A percentile compares a stretch with the other conserved stretches of the same genome.
These are phyloP conservation scores for Gobionotothen gibberifrons DNA, from an alignment of 2,797 vertebrate genomes.

Conservation along the genomic window DNA sequence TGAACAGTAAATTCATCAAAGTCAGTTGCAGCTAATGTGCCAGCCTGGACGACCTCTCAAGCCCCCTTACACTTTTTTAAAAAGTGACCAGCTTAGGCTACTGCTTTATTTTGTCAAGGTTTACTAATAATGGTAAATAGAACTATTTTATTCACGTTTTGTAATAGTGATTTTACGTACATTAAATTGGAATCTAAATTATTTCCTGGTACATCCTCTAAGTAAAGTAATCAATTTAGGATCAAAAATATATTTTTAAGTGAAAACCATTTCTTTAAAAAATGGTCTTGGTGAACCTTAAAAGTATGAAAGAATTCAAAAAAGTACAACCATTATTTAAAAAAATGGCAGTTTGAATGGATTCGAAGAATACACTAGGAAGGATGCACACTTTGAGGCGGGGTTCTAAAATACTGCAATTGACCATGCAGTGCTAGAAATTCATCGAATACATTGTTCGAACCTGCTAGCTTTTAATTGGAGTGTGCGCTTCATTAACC, in stretches of 20 bases:
- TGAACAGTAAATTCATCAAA: no score
- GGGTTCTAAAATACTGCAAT: not conserved
- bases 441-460: conserved; percentile 8
- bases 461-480: conserved; percentile 24
- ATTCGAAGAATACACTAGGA: conserved; percentile 8
- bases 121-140: not conserved
- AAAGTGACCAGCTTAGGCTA: not conserved
- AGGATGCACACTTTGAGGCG: conserved; percentile 20
- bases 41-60: no score
- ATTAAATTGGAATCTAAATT: not conserved
- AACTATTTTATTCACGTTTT: not conserved
- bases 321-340: conserved; percentile 16
- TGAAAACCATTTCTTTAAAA: conserved; percentile 6
- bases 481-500: conserved; percentile 2
- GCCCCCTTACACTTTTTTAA: no score
- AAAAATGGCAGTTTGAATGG: conserved; percentile 22
- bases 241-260: not conserved
- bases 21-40: no score
- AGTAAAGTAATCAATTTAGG: not conserved
- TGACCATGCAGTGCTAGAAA: not conserved
- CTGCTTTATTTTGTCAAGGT: not conserved
- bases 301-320: conserved; percentile 19
- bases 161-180: not conserved
- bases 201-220: not conserved
- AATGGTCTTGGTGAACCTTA: not conserved